Evolutionary conservation across 2,113 vertebrate genomes (phyloP).

Genomic region (Neodontobutis hainanensis): DNA sequence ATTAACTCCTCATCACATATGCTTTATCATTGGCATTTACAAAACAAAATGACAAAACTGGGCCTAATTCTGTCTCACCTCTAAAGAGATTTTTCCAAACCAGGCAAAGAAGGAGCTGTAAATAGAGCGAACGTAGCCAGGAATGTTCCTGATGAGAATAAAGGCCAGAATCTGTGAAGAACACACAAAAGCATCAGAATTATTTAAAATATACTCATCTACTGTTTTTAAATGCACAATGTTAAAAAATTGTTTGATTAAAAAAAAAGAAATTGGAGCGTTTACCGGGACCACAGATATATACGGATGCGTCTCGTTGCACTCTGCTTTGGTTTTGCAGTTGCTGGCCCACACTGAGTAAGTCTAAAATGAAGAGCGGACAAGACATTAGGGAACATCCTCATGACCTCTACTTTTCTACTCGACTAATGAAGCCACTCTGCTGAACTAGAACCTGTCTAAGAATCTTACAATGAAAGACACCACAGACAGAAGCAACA

Average conservation of each 20-base stretch:
- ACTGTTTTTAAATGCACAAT: no score
- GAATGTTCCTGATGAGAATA: constrained; percentile 96
- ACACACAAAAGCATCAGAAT: neutral
- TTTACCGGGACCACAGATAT: constrained; percentile 95
- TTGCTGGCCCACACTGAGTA: constrained; percentile 98
- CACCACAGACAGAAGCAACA: constrained; percentile 89
- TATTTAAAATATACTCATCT: no score
- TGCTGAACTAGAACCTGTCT: neutral
- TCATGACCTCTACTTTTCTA: no score
- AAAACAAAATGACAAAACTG: neutral
- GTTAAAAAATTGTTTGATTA: neutral
- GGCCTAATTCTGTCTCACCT: constrained; percentile 78
- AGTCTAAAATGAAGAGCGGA: constrained; percentile 72
- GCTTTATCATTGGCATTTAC: no score
- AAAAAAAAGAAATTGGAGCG: neutral
- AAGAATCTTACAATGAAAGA: constrained; percentile 85
- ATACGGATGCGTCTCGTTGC: constrained; percentile 95
- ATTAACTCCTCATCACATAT: no score
- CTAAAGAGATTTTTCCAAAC: constrained; percentile 97
- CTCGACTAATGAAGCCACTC: no score
- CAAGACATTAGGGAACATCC: neutral
- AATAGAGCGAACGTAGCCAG: constrained; percentile 90
- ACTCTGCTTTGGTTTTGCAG: constrained; percentile 95
- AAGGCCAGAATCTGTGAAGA: constrained; percentile 91
- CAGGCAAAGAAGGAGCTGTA: constrained; percentile 99